A percentile compares a stretch with the other conserved stretches of the same genome.
Conservation (phyloP, 2,113 vertebrate species). For the Rhizomys pruinosus region DNA sequence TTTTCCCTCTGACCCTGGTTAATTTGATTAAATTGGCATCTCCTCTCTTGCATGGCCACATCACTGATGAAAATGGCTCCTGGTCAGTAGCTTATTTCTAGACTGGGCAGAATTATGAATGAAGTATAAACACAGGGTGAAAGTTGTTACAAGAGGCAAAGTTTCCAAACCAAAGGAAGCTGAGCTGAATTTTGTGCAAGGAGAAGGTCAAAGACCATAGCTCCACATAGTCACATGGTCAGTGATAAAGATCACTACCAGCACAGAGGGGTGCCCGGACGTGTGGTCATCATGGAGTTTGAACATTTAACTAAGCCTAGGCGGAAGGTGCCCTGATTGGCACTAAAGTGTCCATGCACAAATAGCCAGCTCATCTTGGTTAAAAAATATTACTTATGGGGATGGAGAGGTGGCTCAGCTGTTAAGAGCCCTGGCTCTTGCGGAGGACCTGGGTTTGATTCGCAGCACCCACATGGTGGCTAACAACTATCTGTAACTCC, state of each 20-base stretch:
- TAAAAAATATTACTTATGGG: background rate
- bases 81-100: background rate
- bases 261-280: too few relatives aligned
- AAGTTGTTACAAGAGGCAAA: background rate
- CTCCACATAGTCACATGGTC: background rate
- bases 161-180: background rate
- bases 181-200: background rate
- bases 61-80: background rate
- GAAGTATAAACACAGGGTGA: background rate
- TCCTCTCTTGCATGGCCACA: background rate
- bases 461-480: too few relatives aligned
- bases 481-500: too few relatives aligned
- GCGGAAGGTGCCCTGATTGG: background rate
- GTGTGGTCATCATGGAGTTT: background rate
- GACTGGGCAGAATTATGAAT: background rate
- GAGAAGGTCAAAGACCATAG: background rate
- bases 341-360: background rate
- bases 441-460: too few relatives aligned
- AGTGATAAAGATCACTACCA: background rate
- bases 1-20: background rate
- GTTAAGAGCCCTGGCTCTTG: too few relatives aligned
- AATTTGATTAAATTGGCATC: background rate
- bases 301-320: background rate
- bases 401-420: too few relatives aligned
- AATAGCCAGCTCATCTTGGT: background rate